Evolutionary conservation across 2,113 vertebrate genomes (phyloP), one percentile per base, ranked within the genome.

Genomic region (Salvelinus namaycush): DNA sequence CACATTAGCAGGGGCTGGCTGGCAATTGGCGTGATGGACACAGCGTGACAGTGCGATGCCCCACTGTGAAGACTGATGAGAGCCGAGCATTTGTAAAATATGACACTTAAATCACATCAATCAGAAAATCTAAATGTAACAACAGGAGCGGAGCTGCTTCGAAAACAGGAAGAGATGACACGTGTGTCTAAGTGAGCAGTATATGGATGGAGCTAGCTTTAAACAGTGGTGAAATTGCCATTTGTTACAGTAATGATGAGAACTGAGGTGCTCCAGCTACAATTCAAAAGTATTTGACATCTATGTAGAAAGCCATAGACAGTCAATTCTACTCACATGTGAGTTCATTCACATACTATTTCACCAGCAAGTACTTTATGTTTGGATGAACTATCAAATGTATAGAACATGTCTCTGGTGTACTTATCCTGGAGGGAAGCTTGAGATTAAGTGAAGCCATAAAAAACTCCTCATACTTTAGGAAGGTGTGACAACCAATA

Each of bases 1-100:
- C 82, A 72, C 84, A 81, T 79, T 80, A 75, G 83, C 87, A 79
- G 85, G 81, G 83, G 76, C 87, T 72, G 75, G 87, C 83, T 85
- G 80, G 83, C 75, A 80, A 83, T 87, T 83, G 87, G 82, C 74
- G 66, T 91, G 92, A 93, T 92, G 90, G 89, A 92, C 93, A 86
- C 90, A 92, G 92, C 87, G 77, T 89, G 91, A 93, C 89, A 86
- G 90, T 86, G 86, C 78, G 82, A 81, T 48, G 80, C 87, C 92
- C 85, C 86, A 88, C 91, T 87, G 92, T 69, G 91, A 91, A 91
- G 91, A 92, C 91, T 93, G 93, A 94, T 94, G 93, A 93, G 85
- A 88, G 84, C 85, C 74, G 91, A 91, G 84, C 85, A 90, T 93
- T 91, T 92, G 39, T 12, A 44, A 44, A 44, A 44, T 44, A 44